Conservation (phyloP, 2,888 invertebrate species). For the Diarsia rubi region DNA sequence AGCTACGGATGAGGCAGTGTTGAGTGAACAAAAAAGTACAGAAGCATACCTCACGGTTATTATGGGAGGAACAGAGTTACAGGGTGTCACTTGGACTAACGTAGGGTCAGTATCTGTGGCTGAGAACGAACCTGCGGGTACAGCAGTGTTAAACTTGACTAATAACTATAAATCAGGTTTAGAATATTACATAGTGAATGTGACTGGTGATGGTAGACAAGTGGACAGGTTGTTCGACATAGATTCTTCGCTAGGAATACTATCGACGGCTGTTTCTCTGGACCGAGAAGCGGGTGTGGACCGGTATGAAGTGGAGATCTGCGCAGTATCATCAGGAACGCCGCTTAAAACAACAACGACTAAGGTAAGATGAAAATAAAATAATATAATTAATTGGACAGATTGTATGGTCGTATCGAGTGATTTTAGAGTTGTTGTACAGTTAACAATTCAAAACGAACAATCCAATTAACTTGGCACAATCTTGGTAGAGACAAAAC, state of each 20-base stretch:
- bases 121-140: conserved; percentile 97
- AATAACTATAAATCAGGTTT: conserved; percentile 93
- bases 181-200: conserved; percentile 97
- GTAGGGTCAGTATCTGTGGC: conserved; percentile 94
- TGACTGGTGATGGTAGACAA: conserved; percentile 94
- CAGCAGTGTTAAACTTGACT: conserved; percentile 95
- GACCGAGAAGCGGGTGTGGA: conserved; percentile 96
- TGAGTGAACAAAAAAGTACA: conserved; percentile 96
- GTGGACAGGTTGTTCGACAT: conserved; percentile 97
- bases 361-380: conserved; percentile 92
- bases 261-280: conserved; percentile 95
- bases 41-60: conserved; percentile 97
- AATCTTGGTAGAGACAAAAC: conserved; percentile 87
- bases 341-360: conserved; percentile 94
- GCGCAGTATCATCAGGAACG: conserved; percentile 94
- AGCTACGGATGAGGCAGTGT: conserved; percentile 97
- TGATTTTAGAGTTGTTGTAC: conserved; percentile 71
- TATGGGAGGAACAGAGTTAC: conserved; percentile 91
- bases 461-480: conserved; percentile 87
- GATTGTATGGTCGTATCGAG: conserved; percentile 69
- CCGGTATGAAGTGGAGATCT: conserved; percentile 96
- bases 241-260: conserved; percentile 96
- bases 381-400: conserved; percentile 67
- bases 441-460: conserved; percentile 75
- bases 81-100: conserved; percentile 92